Percentiles rank a stretch among this genome's conserved stretches.
phyloP scores from a whole-genome alignment of 2,113 vertebrate genomes.

The Colossoma macropomum region DNA sequence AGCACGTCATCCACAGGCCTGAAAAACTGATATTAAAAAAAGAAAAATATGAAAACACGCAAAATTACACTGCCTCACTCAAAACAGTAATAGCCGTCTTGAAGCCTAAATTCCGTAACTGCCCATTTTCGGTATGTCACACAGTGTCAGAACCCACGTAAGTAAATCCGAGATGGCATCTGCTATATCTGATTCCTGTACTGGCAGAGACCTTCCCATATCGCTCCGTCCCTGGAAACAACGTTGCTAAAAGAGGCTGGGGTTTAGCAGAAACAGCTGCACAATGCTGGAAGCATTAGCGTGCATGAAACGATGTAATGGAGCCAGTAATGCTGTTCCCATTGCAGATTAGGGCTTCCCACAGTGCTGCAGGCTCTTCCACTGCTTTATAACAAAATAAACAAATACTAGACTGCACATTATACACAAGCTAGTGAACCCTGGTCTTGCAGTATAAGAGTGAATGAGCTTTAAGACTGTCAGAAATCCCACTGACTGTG shows the following conservation, averaged over 20 bases:
- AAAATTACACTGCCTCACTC: no score
- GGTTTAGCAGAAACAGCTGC: conserved; percentile 8
- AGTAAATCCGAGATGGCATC: neutral
- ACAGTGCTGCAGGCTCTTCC: neutral
- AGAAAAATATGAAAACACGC: no score
- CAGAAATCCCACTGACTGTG: no score
- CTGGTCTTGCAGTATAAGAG: neutral
- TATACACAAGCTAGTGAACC: neutral
- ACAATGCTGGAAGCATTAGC: neutral
- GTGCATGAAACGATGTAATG: neutral
- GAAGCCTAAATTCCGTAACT: no score
- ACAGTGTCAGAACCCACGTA: no score
- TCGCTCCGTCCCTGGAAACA: neutral
- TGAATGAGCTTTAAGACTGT: neutral
- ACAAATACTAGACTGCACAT: neutral
- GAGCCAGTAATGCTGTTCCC: neutral
- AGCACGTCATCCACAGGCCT: no score
- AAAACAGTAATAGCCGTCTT: no score
- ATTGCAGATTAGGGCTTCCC: neutral
- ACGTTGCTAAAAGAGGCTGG: neutral
- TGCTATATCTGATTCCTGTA: neutral
- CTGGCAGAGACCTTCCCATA: neutral
- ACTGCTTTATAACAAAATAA: neutral
- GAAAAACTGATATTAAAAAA: no score
- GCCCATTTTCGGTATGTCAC: no score